Base-by-base conservation (phyloP, 2,797 vertebrate genomes). In the Syngnathus acus region DNA sequence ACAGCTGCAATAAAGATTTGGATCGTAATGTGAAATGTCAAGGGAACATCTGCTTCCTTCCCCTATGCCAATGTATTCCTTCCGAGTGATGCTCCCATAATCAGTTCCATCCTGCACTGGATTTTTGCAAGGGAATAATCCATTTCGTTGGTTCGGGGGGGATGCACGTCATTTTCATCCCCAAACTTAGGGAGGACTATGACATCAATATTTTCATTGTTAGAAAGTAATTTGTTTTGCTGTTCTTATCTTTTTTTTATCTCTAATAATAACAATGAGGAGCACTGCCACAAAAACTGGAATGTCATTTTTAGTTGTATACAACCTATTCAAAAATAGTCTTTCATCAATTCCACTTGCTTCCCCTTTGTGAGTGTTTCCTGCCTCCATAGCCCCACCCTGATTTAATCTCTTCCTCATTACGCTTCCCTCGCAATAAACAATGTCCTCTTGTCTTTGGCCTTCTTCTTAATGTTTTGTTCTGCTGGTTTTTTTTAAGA, bases 21-120 rank as follows among this genome's bases (percentile, higher is more conserved):
- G 77, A 71, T 68, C 67, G 65, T 73, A 78, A 79, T 72, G 64
- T 64, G 62, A 72, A 73, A 66, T 67, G 74, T 78, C 72, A 82
- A 68, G 71, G 67, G 76, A 77, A 76, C 76, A 76, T 82, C 74
- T 83, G 78, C 66, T 79, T 75, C 72, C 77, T 74, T 66, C 47
- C 9, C 80, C 74, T 78, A 76, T 77, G 70, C 65, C 13, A 6
- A 9, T 67, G 75, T 73, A 69, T 67, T 66, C 64, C 55, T 54
- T 69, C 59, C 3, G 10, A 71, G 48, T 42, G 65, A 72, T 68
- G 17, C 65, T 62, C 65, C 62, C 77, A 63, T 82, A 85, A 83
- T 83, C 75, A 78, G 73, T 84, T 75, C 72, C 54, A 48, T 63
- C 62, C 66, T 72, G 66, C 73, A 78, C 68, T 74, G 76, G 76